These are phyloP conservation scores for Steatocranus sp. DNA, from an alignment of 2,797 vertebrate genomes.

Conservation along the genomic window DNA sequence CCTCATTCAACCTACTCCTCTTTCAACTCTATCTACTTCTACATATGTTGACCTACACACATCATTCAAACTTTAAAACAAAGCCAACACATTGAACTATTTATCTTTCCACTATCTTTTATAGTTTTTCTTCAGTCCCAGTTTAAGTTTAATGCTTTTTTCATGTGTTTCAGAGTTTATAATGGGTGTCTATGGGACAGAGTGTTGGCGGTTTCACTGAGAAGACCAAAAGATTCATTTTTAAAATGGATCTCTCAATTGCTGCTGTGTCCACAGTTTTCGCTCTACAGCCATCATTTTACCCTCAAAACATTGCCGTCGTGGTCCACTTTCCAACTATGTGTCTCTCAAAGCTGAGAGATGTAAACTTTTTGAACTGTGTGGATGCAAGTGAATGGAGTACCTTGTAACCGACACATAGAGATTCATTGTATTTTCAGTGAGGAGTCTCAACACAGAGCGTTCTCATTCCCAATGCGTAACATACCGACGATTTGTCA, in stretches of 20 bases:
- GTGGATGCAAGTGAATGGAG: not conserved
- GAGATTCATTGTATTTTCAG: not conserved
- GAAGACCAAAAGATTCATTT: not conserved
- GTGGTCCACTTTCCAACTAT: not conserved
- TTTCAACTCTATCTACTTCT: no score
- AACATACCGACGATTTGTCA: no score
- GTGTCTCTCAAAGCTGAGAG: not conserved
- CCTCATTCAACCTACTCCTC: no score
- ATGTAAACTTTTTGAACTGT: not conserved
- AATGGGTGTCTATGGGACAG: not conserved
- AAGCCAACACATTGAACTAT: not conserved
- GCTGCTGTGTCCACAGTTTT: not conserved
- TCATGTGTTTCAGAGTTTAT: not conserved
- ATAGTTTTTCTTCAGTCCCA: not conserved
- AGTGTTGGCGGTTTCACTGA: not conserved
- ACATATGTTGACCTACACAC: no score
- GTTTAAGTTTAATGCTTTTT: not conserved
- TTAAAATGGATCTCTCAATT: not conserved
- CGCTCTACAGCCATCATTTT: not conserved
- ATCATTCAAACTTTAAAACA: no score
- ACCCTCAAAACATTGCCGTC: not conserved
- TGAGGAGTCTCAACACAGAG: not conserved
- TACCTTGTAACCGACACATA: not conserved
- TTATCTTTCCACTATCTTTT: not conserved
- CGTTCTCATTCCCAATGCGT: no score